Evolutionary conservation across 1,140 invertebrate species (phyloP).

Genomic region (Holcopasites calliopsidis): DNA sequence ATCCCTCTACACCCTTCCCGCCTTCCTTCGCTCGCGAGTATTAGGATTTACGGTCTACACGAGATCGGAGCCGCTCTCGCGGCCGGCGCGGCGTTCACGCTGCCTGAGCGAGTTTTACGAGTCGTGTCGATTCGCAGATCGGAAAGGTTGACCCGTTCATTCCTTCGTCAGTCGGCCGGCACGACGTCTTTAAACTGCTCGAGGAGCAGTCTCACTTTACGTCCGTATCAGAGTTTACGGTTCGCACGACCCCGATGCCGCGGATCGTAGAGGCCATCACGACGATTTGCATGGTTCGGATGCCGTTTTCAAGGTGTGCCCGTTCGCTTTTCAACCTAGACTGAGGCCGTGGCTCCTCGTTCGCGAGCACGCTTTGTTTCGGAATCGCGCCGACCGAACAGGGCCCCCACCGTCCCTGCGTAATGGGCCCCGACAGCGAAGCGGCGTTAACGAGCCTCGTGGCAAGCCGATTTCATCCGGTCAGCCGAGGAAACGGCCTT

Average conservation of each 20-base stretch:
- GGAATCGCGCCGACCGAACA: conserved; percentile 31
- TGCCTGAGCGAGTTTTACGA: conserved; percentile 57
- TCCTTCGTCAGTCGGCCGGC: conserved; percentile 46
- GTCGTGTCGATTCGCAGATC: conserved; percentile 62
- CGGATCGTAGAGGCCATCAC: conserved; percentile 61
- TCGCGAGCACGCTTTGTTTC: conserved; percentile 29
- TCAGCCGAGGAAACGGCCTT: not conserved
- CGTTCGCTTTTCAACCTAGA: conserved; percentile 37
- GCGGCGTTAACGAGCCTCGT: conserved; percentile 30
- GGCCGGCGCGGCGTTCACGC: conserved; percentile 35
- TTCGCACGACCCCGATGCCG: conserved; percentile 64
- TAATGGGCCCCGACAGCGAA: conserved; percentile 34
- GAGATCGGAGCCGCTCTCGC: conserved; percentile 32
- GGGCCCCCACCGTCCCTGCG: not conserved
- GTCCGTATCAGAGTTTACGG: conserved; percentile 59
- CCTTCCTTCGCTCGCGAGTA: conserved; percentile 10
- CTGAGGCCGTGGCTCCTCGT: not conserved
- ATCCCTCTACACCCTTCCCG: not conserved
- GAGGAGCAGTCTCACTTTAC: conserved; percentile 52
- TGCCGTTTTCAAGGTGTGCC: conserved; percentile 54
- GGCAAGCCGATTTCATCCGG: conserved; percentile 22
- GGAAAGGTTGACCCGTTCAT: conserved; percentile 52
- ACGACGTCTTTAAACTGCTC: conserved; percentile 56
- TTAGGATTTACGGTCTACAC: conserved; percentile 55
- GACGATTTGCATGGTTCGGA: conserved; percentile 63